A percentile compares a stretch with the other conserved stretches of the same genome.
Conservation (phyloP, 2,888 invertebrate species). For the Syritta pipiens region DNA sequence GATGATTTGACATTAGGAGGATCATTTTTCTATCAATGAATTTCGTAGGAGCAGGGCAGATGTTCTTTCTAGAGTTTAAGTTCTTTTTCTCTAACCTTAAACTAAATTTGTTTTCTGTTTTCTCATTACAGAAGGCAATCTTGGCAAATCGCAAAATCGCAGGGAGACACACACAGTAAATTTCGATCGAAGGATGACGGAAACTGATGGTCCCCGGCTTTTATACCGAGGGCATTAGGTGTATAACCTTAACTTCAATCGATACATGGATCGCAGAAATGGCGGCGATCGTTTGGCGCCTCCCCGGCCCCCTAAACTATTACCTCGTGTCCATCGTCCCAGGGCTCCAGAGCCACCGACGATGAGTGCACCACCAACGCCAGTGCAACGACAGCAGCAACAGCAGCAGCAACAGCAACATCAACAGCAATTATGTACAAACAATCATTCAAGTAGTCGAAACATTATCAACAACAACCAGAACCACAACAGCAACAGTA, state of each 20-base stretch:
- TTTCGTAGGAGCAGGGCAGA: conserved; percentile 15
- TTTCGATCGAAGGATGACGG: conserved; percentile 81
- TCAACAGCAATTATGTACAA: conserved; percentile 62
- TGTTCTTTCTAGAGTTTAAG: conserved; percentile 18
- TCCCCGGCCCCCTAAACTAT: conserved; percentile 87
- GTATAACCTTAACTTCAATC: conserved; percentile 73
- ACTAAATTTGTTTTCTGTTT: conserved; percentile 55
- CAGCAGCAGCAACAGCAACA: conserved; percentile 54
- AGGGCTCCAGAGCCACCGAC: conserved; percentile 82
- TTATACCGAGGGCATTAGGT: conserved; percentile 80
- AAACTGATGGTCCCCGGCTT: conserved; percentile 84
- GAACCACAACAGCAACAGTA: conserved; percentile 20
- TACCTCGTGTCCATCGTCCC: conserved; percentile 85
- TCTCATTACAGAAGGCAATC: conserved; percentile 82
- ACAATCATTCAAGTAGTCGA: conserved; percentile 52
- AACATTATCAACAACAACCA: conserved; percentile 38
- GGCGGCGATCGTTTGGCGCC: conserved; percentile 88
- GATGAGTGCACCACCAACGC: conserved; percentile 79
- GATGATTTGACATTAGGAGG: conserved; percentile 42
- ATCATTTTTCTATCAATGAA: conserved; percentile 55
- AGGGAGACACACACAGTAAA: conserved; percentile 12
- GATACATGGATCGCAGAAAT: conserved; percentile 86
- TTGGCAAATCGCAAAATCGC: conserved; percentile 71
- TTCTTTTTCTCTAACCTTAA: not conserved
- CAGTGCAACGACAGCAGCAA: conserved; percentile 67